Conservation (phyloP, 1,140 invertebrate genomes). For the Calephelis nemesis region DNA sequence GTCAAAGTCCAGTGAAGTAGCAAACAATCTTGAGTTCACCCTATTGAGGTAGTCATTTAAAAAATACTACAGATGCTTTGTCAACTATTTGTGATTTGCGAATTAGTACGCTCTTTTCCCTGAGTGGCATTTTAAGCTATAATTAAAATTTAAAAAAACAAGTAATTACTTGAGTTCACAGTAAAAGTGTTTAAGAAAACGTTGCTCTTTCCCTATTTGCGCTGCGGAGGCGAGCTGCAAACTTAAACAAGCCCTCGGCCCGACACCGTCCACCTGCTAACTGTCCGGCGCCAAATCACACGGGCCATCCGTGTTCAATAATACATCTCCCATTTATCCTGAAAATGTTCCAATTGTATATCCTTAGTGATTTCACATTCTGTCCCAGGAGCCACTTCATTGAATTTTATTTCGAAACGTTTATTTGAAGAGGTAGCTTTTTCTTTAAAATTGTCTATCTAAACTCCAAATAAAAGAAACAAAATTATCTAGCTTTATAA, state of each 20-base stretch:
- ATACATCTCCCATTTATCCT: background rate
- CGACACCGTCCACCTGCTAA: conserved; percentile 27
- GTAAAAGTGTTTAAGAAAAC: conserved; percentile 9
- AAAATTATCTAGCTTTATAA: too few relatives aligned
- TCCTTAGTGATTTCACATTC: conserved; percentile 7
- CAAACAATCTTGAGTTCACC: too few relatives aligned
- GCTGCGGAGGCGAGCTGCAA: conserved; percentile 26
- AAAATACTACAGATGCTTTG: too few relatives aligned
- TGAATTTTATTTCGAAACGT: too few relatives aligned
- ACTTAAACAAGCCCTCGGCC: conserved; percentile 28
- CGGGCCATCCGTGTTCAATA: background rate
- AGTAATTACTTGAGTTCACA: conserved; percentile 5
- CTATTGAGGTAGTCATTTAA: too few relatives aligned
- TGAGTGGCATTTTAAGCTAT: too few relatives aligned
- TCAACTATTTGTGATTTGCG: too few relatives aligned
- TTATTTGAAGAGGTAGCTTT: background rate
- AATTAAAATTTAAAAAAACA: too few relatives aligned
- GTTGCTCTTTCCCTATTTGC: conserved; percentile 26
- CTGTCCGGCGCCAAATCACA: conserved; percentile 24
- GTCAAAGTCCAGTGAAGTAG: too few relatives aligned
- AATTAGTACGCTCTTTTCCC: too few relatives aligned
- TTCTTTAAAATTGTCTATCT: background rate
- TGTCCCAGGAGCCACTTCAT: background rate
- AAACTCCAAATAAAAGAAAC: background rate
- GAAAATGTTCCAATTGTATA: conserved; percentile 3